Evolutionary conservation across 2,888 invertebrate genomes (phyloP), one percentile per base, ranked within the genome.

Genomic region (Chrysomela aeneicollis): DNA sequence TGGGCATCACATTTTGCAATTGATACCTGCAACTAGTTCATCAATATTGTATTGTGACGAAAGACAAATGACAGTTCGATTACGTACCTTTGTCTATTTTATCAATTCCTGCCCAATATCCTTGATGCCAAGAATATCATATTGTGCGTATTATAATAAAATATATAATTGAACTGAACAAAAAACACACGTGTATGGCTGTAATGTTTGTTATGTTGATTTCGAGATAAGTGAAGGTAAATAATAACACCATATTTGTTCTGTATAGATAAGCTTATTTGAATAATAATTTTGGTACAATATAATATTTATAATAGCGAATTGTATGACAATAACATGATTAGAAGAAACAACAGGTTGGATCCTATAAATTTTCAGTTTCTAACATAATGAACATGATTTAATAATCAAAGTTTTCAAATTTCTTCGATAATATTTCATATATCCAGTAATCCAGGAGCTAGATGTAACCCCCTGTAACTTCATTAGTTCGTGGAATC

Each of bases 161-260:
- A 26, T n/a, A n/a, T n/a, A n/a, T 6, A 26, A 26, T 26, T 26
- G 26, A 6, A 26, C n/a, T 42, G 12, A 42, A 42, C 15, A 42
- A 42, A 49, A 60, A 57, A 59, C 60, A 37, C 71, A 71, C 71
- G 67, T 71, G 68, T 61, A 54, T 59, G 61, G 64, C 55, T 63
- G 63, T 68, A 68, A 60, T 61, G 64, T 61, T 61, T 61, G 64
- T 61, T 61, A 67, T 70, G 70, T 66, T 63, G 67, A 67, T 67
- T 67, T 64, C 53, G 61, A 69, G 67, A 71, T 71, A 71, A 69
- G 61, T 66, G 60, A 58, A 55, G 52, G 68, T 69, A 71, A 71
- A 71, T 66, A 69, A 71, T 59, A 71, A 71, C 52, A 59, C 52
- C 52, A 26, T 64, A 61, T 64, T 64, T 64, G 64, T 64, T 64